These are phyloP conservation scores for Erythrocercus mccallii DNA, from an alignment of 2,113 vertebrate genomes.

Conservation along the genomic window DNA sequence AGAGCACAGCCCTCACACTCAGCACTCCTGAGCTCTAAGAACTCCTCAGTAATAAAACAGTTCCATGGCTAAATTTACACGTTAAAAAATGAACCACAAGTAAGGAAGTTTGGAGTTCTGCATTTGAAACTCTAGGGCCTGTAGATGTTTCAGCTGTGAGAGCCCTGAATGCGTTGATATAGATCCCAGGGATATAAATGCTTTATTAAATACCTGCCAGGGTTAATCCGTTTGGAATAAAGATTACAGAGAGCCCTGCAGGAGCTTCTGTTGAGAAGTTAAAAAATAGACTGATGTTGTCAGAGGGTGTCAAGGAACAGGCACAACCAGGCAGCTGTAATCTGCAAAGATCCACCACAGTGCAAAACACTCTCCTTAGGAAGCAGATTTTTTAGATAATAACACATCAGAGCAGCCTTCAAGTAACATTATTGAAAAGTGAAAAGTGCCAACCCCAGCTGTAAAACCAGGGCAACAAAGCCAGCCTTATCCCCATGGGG, in stretches of 20 bases:
- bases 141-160: background rate
- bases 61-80: background rate
- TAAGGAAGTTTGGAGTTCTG: background rate
- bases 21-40: background rate
- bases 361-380: background rate
- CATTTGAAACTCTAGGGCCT: background rate
- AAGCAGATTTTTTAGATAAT: background rate
- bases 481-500: background rate
- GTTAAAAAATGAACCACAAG: rapidly evolving
- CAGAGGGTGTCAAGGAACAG: background rate
- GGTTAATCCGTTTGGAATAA: background rate
- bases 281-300: background rate
- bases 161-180: background rate
- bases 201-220: background rate
- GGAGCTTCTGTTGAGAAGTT: background rate
- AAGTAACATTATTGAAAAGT: background rate
- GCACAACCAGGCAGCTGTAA: background rate
- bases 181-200: background rate
- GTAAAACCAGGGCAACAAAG: background rate
- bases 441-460: background rate
- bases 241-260: background rate
- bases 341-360: background rate
- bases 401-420: background rate
- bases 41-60: background rate
- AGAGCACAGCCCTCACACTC: background rate